Percentiles rank a stretch among this genome's conserved stretches.
These are phyloP conservation scores for Meriones unguiculatus DNA, from an alignment of 2,113 vertebrate species.

Conservation along the genomic window DNA sequence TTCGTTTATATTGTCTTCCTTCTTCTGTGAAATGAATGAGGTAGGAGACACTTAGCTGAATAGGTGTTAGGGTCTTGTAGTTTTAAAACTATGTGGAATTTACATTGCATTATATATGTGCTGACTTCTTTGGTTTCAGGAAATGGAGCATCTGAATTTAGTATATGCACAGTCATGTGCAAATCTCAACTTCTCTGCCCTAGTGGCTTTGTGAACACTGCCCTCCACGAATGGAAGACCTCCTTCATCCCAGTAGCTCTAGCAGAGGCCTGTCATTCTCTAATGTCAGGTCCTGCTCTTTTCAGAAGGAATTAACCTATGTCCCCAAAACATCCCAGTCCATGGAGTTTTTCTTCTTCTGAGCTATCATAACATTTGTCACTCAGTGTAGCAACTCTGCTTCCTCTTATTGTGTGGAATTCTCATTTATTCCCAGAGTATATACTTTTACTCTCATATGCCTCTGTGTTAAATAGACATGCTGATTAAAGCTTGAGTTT, in stretches of 20 bases:
- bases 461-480: neutral
- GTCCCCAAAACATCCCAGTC: neutral
- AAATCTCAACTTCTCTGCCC: neutral
- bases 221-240: neutral
- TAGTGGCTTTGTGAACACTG: neutral
- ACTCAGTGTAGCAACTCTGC: neutral
- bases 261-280: neutral
- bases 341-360: neutral
- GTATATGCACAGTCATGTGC: neutral
- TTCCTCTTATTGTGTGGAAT: neutral
- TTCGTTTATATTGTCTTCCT: neutral
- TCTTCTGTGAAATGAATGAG: neutral
- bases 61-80: neutral
- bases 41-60: neutral
- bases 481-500: conserved; percentile 16
- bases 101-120: neutral
- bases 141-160: neutral
- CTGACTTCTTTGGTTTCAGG: conserved; percentile 6
- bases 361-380: neutral
- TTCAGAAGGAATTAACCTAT: neutral
- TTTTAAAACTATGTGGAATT: neutral
- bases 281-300: neutral
- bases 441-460: neutral
- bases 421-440: neutral
- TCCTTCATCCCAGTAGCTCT: neutral